Evolutionary conservation across 2,113 vertebrate species (phyloP).

Genomic region (Azemiops feae): DNA sequence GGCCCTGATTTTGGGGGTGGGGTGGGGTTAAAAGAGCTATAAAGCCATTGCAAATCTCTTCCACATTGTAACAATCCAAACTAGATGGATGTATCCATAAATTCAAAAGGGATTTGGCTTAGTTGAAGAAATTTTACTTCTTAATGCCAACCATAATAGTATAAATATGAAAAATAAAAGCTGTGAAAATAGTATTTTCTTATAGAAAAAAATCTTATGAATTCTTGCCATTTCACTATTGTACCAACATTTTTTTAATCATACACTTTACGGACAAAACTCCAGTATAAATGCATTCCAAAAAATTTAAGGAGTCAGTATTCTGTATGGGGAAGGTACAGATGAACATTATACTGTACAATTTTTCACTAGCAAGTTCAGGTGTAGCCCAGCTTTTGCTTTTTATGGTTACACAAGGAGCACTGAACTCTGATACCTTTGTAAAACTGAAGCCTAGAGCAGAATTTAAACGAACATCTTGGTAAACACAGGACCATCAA

Average conservation of each 20-base stretch:
- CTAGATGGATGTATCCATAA: neutral
- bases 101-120: neutral
- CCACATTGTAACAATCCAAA: neutral
- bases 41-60: neutral
- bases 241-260: neutral
- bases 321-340: neutral
- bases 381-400: too few relatives aligned
- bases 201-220: neutral
- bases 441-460: neutral
- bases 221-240: neutral
- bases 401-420: neutral
- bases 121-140: neutral
- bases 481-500: neutral
- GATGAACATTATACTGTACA: neutral
- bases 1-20: neutral
- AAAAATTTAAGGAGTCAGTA: neutral
- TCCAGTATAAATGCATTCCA: neutral
- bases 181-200: neutral
- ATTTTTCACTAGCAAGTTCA: neutral
- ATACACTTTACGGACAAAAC: neutral
- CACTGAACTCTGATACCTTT: neutral
- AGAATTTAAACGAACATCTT: neutral
- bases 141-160: neutral
- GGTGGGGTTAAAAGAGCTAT: neutral
- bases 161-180: neutral